Base-by-base conservation (phyloP, 2,888 invertebrate species). In the Brachyptera risi region DNA sequence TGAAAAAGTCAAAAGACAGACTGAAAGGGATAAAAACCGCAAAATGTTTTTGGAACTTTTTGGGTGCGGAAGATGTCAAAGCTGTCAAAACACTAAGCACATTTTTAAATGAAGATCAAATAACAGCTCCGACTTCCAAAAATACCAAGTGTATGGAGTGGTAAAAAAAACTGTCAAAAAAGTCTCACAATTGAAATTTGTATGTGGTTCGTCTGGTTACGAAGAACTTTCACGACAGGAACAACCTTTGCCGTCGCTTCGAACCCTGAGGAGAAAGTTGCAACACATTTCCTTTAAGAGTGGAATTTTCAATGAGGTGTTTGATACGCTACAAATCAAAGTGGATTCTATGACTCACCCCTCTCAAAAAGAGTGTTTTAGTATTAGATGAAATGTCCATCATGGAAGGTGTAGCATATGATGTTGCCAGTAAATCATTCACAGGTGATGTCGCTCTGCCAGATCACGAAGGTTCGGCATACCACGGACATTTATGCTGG, bases 401-500 rank as follows among this genome's bases (percentile, higher is more conserved):
- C 5, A 31, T 11, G 7, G 31, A 5, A 5, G 11, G 31, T 31
- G 11, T 11, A 7, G 31, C 5, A 31, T 31, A 31, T 11, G 31
- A 31, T 11, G 11, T 31, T 31, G 5, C 31, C 31, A 31, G 7
- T 7, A 11, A 31, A 5, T 7, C 5, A 31, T 31, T 7, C 31
- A 7, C 11, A 7, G 31, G 31, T 31, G 31, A 11, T 31, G 31
- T 31, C 5, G 11, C 31, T 31, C 31, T 63, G 1, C 61, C 62
- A 19, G 7, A 51, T 38, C 51, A 61, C 37, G 50, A 37, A 15
- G 66, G 64, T 21, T 21, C 56, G 26, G 68, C 69, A 4, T 66
- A 63, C 21, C 68, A 69, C 65, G 68, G 61, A n/a, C 58, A 31
- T 65, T 70, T 42, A 68, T 71, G 67, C 47, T 71, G 27, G 68